A percentile compares a stretch with the other conserved stretches of the same genome.
Conservation (phyloP, 2,888 invertebrate genomes). For the Deroplatys truncata region DNA sequence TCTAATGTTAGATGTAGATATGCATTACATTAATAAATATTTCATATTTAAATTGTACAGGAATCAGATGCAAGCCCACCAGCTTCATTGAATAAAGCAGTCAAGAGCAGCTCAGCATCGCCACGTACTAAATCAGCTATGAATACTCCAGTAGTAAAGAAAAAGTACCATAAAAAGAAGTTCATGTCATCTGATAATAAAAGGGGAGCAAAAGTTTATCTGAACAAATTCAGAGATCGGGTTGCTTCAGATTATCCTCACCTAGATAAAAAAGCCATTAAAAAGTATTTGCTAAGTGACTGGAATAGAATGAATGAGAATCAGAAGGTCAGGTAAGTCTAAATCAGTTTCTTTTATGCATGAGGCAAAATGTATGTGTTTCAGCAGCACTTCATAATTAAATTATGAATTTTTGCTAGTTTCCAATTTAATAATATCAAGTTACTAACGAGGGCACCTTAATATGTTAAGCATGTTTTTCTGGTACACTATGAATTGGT, state of each 20-base stretch:
- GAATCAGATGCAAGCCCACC: not conserved
- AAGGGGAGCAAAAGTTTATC: not conserved
- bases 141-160: too few relatives aligned
- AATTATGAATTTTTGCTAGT: too few relatives aligned
- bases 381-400: too few relatives aligned
- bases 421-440: too few relatives aligned
- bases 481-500: too few relatives aligned
- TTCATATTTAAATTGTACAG: not conserved
- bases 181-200: not conserved
- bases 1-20: not conserved
- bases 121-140: too few relatives aligned
- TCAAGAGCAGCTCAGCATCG: too few relatives aligned
- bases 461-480: too few relatives aligned
- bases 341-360: too few relatives aligned
- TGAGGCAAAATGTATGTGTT: too few relatives aligned
- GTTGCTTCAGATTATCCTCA: slow-evolving; percentile 51
- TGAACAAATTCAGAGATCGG: slow-evolving; percentile 47
- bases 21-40: not conserved
- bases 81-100: not conserved
- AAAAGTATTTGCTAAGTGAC: slow-evolving; percentile 32
- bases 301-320: slow-evolving; percentile 33
- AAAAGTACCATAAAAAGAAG: not conserved
- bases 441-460: too few relatives aligned
- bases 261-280: slow-evolving; percentile 36
- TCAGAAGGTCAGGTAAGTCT: slow-evolving; percentile 31